Evolutionary conservation across 2,888 invertebrate species (phyloP).

Genomic region (Diploptera punctata): DNA sequence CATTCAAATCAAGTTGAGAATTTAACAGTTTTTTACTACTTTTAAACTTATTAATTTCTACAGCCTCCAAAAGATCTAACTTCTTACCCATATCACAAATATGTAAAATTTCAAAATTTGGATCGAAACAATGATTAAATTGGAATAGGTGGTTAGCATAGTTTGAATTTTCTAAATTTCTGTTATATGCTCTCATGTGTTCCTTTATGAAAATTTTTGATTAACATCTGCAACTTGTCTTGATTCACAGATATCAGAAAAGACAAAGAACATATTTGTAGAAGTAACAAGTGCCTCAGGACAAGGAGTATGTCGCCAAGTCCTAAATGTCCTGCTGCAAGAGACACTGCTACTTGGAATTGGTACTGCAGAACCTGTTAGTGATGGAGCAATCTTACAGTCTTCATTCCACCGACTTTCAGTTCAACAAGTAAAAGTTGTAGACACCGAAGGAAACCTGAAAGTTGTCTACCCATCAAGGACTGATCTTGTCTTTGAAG

Average conservation of each 20-base stretch:
- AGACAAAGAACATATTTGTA: slow-evolving; percentile 70
- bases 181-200: no score
- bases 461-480: slow-evolving; percentile 82
- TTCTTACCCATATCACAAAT: no score
- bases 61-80: no score
- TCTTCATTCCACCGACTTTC: slow-evolving; percentile 50
- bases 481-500: slow-evolving; percentile 68
- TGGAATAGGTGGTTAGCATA: no score
- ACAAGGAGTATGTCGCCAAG: slow-evolving; percentile 68
- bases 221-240: no score
- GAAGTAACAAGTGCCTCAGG: slow-evolving; percentile 78
- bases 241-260: slow-evolving; percentile 70
- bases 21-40: no score
- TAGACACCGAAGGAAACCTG: slow-evolving; percentile 71
- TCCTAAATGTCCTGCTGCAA: slow-evolving; percentile 70
- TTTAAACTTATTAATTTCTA: no score
- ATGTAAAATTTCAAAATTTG: no score
- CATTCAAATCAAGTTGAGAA: no score
- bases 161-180: no score
- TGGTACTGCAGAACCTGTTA: slow-evolving; percentile 47
- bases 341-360: slow-evolving; percentile 67
- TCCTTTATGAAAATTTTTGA: no score
- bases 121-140: no score
- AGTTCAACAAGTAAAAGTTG: slow-evolving; percentile 72
- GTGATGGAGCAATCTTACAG: slow-evolving; percentile 41